phyloP scores from a whole-genome alignment of 2,888 invertebrate genomes.

The Cosmopolites sordidus region DNA sequence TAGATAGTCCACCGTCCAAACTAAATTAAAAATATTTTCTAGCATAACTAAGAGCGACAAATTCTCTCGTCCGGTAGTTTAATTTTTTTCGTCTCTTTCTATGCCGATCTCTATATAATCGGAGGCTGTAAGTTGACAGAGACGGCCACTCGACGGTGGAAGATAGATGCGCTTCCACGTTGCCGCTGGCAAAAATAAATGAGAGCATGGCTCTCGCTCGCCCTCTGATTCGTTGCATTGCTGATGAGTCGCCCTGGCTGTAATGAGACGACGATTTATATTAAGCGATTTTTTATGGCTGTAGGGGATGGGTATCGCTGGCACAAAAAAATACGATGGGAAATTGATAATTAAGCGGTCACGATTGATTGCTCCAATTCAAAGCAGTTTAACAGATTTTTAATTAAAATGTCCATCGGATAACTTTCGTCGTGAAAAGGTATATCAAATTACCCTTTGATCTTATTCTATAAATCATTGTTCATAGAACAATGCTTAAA shows the following conservation, averaged over 20 bases:
- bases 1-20: too few species aligned
- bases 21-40: too few species aligned
- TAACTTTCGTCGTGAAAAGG: too few species aligned
- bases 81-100: too few species aligned
- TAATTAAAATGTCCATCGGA: not conserved
- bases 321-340: not conserved
- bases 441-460: too few species aligned
- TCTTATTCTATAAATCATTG: too few species aligned
- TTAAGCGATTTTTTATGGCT: slow-evolving; percentile 17
- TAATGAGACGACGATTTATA: slow-evolving; percentile 22
- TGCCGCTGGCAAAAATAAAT: slow-evolving; percentile 14
- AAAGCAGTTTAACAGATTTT: not conserved
- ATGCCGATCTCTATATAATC: not conserved
- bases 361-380: not conserved
- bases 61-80: too few species aligned
- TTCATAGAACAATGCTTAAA: too few species aligned
- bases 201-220: slow-evolving; percentile 11
- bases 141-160: slow-evolving; percentile 1
- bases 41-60: too few species aligned
- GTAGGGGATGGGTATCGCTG: not conserved
- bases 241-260: slow-evolving; percentile 44
- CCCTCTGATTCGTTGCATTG: slow-evolving; percentile 43
- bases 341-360: slow-evolving; percentile 5
- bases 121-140: not conserved
- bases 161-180: slow-evolving; percentile 16